Conservation (phyloP, 92 coral and sea anemone genomes). For the Desmophyllum pertusum region DNA sequence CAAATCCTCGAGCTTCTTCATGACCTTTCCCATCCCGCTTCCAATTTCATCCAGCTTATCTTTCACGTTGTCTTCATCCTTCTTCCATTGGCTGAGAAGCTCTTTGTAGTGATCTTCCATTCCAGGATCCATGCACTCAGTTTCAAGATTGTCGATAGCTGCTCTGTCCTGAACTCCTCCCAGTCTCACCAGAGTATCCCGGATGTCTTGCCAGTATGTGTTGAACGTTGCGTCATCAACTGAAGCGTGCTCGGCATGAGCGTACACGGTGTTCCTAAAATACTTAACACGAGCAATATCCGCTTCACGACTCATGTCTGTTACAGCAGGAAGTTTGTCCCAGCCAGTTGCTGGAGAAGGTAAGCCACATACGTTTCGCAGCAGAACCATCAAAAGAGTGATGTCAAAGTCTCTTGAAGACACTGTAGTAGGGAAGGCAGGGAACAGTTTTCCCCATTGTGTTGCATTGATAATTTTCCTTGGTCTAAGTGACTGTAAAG, state of each 20-base stretch:
- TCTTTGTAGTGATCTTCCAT: conserved; percentile 40
- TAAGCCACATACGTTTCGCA: conserved; percentile 23
- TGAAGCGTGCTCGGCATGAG: conserved; percentile 37
- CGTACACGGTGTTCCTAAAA: conserved; percentile 43
- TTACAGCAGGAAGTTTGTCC: conserved; percentile 36
- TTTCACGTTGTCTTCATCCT: conserved; percentile 19
- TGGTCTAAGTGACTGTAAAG: conserved; percentile 1
- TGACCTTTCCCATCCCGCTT: neutral
- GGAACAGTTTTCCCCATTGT: conserved; percentile 30
- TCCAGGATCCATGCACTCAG: conserved; percentile 14
- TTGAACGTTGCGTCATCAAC: conserved; percentile 48
- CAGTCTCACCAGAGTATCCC: conserved; percentile 43
- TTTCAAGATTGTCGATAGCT: conserved; percentile 14
- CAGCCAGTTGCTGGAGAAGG: conserved; percentile 48
- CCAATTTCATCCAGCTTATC: conserved; percentile 13
- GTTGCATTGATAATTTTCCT: conserved; percentile 11
- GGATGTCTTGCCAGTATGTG: conserved; percentile 52
- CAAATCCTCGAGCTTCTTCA: neutral
- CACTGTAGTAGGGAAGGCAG: conserved; percentile 10
- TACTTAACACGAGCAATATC: conserved; percentile 52
- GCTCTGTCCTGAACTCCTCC: conserved; percentile 28
- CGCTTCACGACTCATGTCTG: conserved; percentile 44
- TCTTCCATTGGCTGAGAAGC: conserved; percentile 21
- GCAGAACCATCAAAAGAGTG: conserved; percentile 11
- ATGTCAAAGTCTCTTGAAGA: conserved; percentile 11